Conservation (phyloP, 1,140 invertebrate genomes). For the Cydia strobilella region DNA sequence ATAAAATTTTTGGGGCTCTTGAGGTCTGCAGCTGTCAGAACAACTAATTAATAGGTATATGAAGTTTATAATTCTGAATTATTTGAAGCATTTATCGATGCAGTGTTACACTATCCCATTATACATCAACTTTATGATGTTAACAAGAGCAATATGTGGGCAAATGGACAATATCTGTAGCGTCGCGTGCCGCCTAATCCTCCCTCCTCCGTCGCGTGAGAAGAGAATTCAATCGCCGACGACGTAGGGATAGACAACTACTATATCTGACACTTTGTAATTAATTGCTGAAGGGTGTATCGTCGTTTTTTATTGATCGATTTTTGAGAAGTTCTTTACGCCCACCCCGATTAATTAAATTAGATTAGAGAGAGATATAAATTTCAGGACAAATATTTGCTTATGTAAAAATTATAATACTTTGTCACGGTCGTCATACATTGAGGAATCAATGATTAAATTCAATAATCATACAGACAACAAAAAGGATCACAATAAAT, state of each 20-base stretch:
- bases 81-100: neutral
- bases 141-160: constrained; percentile 35
- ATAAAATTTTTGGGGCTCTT: too few species aligned
- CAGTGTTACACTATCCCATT: neutral
- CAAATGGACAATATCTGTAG: constrained; percentile 76
- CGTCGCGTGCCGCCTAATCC: constrained; percentile 73
- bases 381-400: too few species aligned
- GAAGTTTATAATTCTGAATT: too few species aligned
- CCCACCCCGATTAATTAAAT: neutral
- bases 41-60: too few species aligned
- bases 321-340: neutral
- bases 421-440: too few species aligned
- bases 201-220: constrained; percentile 64
- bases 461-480: too few species aligned
- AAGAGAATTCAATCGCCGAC: constrained; percentile 68
- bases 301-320: neutral
- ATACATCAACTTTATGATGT: constrained; percentile 10
- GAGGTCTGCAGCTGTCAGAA: too few species aligned
- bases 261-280: constrained; percentile 10
- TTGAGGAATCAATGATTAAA: too few species aligned
- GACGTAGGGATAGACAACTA: constrained; percentile 5
- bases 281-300: neutral
- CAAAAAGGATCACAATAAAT: too few species aligned
- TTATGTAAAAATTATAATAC: too few species aligned
- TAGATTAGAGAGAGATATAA: neutral